These are phyloP conservation scores for Aviceda subcristata DNA, from an alignment of 2,113 vertebrate genomes.

Conservation along the genomic window DNA sequence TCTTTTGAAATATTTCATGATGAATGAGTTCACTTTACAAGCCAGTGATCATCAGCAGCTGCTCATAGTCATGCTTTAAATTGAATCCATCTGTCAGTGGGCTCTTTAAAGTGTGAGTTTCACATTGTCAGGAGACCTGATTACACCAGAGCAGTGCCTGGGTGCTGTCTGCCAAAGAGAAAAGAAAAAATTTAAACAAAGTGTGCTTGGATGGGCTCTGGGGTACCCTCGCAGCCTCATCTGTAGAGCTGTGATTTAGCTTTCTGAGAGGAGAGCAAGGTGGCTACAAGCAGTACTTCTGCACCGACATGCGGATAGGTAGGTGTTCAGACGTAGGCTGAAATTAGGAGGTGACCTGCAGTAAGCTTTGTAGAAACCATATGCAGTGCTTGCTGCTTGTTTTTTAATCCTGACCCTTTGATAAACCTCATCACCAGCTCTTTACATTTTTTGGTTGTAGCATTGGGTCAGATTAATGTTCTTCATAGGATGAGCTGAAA, in stretches of 20 bases:
- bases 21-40: not conserved
- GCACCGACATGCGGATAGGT: not conserved
- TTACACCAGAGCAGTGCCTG: not conserved
- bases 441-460: not conserved
- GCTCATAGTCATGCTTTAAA: constrained; percentile 28
- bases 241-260: not conserved
- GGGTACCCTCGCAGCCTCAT: not conserved
- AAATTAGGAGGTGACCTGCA: not conserved
- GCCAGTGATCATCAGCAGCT: constrained; percentile 43
- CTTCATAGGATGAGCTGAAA: not conserved
- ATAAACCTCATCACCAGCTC: not conserved
- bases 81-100: constrained; percentile 22
- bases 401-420: not conserved
- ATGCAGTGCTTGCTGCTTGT: not conserved
- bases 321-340: not conserved
- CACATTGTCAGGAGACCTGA: not conserved
- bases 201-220: not conserved
- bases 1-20: constrained; percentile 39
- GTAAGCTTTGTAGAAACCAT: not conserved
- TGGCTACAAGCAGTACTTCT: not conserved
- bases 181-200: not conserved
- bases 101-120: not conserved
- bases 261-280: not conserved
- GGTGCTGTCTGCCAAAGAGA: not conserved
- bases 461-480: not conserved